Base-by-base conservation (phyloP, 2,113 vertebrate species). In the Bos javanicus region DNA sequence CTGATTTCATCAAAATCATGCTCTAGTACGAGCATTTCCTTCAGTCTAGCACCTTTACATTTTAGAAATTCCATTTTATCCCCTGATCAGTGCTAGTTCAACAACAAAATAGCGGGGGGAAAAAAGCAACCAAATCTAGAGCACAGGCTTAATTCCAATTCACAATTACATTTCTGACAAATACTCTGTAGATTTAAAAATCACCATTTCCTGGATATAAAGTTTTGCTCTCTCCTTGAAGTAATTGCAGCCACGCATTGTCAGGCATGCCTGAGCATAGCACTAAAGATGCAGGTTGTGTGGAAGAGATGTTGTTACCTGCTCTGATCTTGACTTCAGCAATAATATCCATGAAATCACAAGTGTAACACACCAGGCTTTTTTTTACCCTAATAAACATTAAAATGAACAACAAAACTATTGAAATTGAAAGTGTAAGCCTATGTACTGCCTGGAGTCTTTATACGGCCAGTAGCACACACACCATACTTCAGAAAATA, bases 1-100 rank as follows among this genome's bases (percentile, higher is more conserved):
- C 8, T 59, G 8, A 87, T 67, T 86, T 98, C 36, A 97, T 90
- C 17, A 96, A 86, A 97, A 92, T 57, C 59, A 89, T 52, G 23
- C 28, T 19, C 33, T 59, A 28, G 14, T 87, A 80, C 46, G 67
- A 82, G 54, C 23, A 93, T 94, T 87, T 87, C 19, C n/a, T 74
- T 90, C 43, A 83, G 11, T 87, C 19, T 94, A 64, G 74, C 16
- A 84, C 6, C 26, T 94, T 83, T 36, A 90, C 26, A 86, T 91
- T 92, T 91, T 48, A 57, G 89, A 96, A 93, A 91, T 94, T 95
- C 26, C 36, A 46, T 67, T 91, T 67, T 91, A 64, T 83, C 43
- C 56, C 91, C 6, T 67, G 50, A 86, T 67, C 54, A 9, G n/a
- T 78, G 59, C 48, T 88, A 91, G 28, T 78, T 97, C 48, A 91